Base-by-base conservation (phyloP, 2,113 vertebrate genomes). In the Leptocoma aspasia region DNA sequence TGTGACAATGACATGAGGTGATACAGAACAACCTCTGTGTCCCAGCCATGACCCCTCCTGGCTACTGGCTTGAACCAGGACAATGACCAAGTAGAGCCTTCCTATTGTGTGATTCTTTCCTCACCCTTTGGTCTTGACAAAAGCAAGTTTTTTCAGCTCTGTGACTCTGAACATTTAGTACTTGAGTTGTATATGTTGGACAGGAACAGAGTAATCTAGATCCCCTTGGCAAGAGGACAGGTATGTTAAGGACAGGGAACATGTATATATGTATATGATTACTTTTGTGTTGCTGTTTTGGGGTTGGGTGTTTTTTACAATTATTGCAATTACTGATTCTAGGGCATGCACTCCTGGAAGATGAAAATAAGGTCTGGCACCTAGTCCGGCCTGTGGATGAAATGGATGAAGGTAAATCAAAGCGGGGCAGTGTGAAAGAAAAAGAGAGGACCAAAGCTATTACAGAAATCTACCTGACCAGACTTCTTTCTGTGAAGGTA, bases 391-490 rank as follows among this genome's bases (percentile, higher is more conserved):
- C 99, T 1, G 87, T 98, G 3, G 99, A 99, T 6, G 99, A 99
- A 96, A 98, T 99, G 96, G 99, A 99, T 47, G 99, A 99, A 95
- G 98, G 99, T 89, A 99, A 99, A 98, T 99, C 98, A 4, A 99
- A 99, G 97, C 97, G 99, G 8, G 99, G 99, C 80, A 99, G 99
- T 15, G 97, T 99, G 97, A 99, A 99, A 95, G 99, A 99, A 96
- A 99, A 99, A 94, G 99, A 99, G 81, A 99, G 99, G 96, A 99
- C 99, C 96, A 99, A 99, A 99, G 99, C 99, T 96, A 99, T 99
- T 97, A 99, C 99, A 2, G 99, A 99, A 98, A 99, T 99, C 97
- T 99, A 99, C 98, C 98, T 99, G 95, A 99, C 99, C 7, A 98
- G 99, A 92, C 98, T 99, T 88, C 99, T 99, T 15, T 99, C 99